Conservation (phyloP, 1,140 invertebrate species). For the Portunus trituberculatus region DNA sequence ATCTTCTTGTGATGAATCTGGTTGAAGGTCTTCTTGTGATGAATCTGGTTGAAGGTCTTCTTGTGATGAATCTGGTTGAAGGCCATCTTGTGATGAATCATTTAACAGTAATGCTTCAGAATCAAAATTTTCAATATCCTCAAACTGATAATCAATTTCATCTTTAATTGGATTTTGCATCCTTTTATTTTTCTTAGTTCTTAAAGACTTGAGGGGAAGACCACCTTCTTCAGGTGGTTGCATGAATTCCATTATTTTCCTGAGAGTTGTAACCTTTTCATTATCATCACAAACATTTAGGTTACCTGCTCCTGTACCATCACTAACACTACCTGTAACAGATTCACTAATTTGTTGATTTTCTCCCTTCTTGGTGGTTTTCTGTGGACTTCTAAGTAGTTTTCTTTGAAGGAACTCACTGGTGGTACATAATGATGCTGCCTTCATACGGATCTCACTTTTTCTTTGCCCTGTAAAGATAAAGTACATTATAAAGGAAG, state of each 20-base stretch:
- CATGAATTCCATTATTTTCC: neutral
- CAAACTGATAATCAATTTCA: neutral
- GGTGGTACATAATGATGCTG: neutral
- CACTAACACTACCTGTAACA: neutral
- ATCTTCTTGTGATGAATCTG: neutral
- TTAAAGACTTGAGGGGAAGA: neutral
- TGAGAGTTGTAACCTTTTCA: neutral
- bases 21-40: neutral
- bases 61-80: neutral
- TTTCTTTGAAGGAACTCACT: neutral
- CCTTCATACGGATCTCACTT: neutral
- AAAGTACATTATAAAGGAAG: neutral
- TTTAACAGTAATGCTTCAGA: too few relatives aligned
- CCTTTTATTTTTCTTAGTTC: neutral
- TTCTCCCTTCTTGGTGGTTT: neutral
- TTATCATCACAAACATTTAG: neutral
- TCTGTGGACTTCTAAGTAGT: neutral
- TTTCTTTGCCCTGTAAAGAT: neutral
- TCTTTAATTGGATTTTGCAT: neutral
- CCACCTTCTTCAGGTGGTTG: neutral
- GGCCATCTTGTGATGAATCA: neutral
- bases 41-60: neutral
- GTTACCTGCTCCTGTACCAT: neutral
- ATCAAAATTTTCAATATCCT: neutral
- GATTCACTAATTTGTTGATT: neutral